These are phyloP conservation scores for Nomada hirtipes DNA, from an alignment of 2,888 invertebrate species.

Conservation along the genomic window DNA sequence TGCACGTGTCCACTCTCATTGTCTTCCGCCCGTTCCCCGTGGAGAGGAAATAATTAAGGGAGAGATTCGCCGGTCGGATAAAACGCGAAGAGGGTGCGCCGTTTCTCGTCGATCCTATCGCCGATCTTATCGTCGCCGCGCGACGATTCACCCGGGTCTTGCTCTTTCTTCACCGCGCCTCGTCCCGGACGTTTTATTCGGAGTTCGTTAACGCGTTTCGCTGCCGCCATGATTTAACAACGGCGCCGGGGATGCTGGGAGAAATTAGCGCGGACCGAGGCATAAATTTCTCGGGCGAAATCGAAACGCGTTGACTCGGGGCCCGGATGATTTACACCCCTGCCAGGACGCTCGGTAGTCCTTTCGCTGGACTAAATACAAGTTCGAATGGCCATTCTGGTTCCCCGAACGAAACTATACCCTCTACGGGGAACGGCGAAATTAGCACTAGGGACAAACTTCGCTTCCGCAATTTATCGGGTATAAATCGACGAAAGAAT, in stretches of 20 bases:
- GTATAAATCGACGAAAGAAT: too few species aligned
- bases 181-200: neutral
- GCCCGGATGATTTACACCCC: conserved; percentile 36
- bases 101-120: conserved; percentile 41
- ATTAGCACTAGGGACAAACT: too few species aligned
- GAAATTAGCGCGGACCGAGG: neutral
- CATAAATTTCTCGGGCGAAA: conserved; percentile 30
- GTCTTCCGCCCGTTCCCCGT: conserved; percentile 72
- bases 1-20: conserved; percentile 74
- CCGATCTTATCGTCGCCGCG: neutral
- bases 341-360: conserved; percentile 4
- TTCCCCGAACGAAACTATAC: conserved; percentile 1
- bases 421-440: too few species aligned
- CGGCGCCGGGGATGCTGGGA: too few species aligned
- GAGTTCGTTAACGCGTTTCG: neutral
- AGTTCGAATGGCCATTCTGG: neutral
- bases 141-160: neutral
- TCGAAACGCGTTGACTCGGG: conserved; percentile 18
- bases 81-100: conserved; percentile 13
- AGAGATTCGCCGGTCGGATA: conserved; percentile 66
- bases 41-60: conserved; percentile 78
- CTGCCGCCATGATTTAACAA: neutral
- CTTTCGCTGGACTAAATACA: conserved; percentile 6
- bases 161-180: neutral
- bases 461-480: too few species aligned